These are phyloP conservation scores for Lanius collurio DNA, from an alignment of 2,113 vertebrate species.

Conservation along the genomic window DNA sequence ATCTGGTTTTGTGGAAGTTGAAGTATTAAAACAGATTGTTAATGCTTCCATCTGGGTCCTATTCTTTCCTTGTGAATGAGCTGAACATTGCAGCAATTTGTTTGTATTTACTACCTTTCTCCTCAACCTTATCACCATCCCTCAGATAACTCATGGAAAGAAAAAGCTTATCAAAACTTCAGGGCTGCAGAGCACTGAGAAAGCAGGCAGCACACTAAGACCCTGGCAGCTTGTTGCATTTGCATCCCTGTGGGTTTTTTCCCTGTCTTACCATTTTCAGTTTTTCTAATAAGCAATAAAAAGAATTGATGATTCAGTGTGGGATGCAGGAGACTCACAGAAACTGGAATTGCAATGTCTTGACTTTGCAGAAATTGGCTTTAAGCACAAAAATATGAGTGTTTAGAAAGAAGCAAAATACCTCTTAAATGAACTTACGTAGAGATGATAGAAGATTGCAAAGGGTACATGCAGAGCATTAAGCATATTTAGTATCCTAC, in stretches of 20 bases:
- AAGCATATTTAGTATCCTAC: neutral
- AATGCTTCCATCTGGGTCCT: constrained; percentile 51
- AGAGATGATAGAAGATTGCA: constrained; percentile 3
- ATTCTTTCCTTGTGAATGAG: constrained; percentile 38
- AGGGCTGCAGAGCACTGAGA: constrained; percentile 25
- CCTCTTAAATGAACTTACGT: neutral
- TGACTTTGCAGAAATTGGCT: neutral
- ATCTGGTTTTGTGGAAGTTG: constrained; percentile 56
- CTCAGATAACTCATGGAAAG: constrained; percentile 35
- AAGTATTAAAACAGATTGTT: constrained; percentile 46
- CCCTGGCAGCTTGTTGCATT: constrained; percentile 54
- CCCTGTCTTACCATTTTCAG: constrained; percentile 11
- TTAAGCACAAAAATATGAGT: neutral
- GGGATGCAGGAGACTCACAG: neutral
- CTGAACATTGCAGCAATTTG: constrained; percentile 41
- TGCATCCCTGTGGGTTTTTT: constrained; percentile 31
- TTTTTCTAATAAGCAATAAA: constrained; percentile 21
- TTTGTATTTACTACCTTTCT: constrained; percentile 51
- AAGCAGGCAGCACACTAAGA: neutral
- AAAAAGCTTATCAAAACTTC: constrained; percentile 49
- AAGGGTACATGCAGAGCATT: neutral
- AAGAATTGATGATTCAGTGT: constrained; percentile 27
- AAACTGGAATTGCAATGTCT: constrained; percentile 21
- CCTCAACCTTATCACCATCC: constrained; percentile 44
- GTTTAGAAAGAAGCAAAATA: constrained; percentile 8